Percentiles rank a stretch among this genome's conserved stretches.
phyloP scores from a whole-genome alignment of 2,888 invertebrate species.

The Oligia strigilis region DNA sequence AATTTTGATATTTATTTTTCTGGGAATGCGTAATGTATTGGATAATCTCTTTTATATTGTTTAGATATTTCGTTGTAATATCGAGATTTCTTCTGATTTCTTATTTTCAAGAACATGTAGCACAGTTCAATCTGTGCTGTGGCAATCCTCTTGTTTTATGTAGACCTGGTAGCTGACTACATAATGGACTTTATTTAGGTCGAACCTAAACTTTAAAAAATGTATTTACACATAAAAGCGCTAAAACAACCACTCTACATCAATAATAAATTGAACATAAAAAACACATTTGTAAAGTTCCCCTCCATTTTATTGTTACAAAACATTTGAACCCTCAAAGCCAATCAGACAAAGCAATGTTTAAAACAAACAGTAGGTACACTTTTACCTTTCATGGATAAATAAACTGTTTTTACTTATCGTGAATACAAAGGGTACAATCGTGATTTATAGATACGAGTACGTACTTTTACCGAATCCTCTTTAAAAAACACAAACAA shows the following conservation, averaged over 20 bases:
- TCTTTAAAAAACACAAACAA: constrained; percentile 53
- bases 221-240: constrained; percentile 10
- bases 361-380: constrained; percentile 21
- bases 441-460: constrained; percentile 49
- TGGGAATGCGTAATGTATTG: background rate
- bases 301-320: constrained; percentile 35
- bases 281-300: constrained; percentile 20
- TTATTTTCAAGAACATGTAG: background rate
- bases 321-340: constrained; percentile 36
- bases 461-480: constrained; percentile 27
- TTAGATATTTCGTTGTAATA: background rate
- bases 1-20: background rate
- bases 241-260: constrained; percentile 6
- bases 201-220: background rate
- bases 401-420: constrained; percentile 54
- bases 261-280: constrained; percentile 44
- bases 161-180: background rate
- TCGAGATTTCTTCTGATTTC: background rate
- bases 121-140: background rate
- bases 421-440: constrained; percentile 44
- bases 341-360: constrained; percentile 46
- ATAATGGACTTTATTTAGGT: background rate
- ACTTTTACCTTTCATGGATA: constrained; percentile 51
- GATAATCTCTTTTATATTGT: background rate
- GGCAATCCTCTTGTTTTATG: background rate